Conservation (phyloP, 2,797 vertebrate species). For the Salarias fasciatus region DNA sequence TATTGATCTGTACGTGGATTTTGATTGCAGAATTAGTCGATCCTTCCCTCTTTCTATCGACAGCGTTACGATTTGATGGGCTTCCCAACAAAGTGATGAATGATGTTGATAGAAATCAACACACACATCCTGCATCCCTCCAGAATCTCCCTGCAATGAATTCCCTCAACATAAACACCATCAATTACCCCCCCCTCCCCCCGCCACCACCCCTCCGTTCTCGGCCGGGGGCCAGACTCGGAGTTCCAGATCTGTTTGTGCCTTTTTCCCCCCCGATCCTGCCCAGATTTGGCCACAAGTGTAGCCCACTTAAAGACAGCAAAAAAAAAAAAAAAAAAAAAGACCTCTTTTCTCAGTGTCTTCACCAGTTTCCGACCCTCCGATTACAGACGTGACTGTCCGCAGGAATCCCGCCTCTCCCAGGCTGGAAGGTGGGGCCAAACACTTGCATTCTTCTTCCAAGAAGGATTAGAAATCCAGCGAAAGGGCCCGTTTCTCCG, state of each 20-base stretch:
- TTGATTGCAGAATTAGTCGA: no score
- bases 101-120: conserved; percentile 65
- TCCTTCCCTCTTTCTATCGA: conserved; percentile 1
- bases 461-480: conserved; percentile 47
- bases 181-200: conserved; percentile 64
- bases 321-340: conserved; percentile 55
- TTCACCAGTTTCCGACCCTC: conserved; percentile 46
- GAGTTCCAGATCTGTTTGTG: conserved; percentile 52
- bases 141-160: conserved; percentile 63
- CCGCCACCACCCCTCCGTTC: conserved; percentile 39
- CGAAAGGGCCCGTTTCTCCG: conserved; percentile 39
- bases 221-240: conserved; percentile 58
- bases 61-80: conserved; percentile 26
- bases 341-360: conserved; percentile 7
- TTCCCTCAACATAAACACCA: conserved; percentile 78
- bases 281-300: conserved; percentile 80
- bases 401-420: conserved; percentile 53
- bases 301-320: conserved; percentile 66
- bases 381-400: conserved; percentile 51
- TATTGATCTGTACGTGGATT: no score
- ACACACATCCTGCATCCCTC: conserved; percentile 69
- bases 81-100: conserved; percentile 30
- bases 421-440: conserved; percentile 38
- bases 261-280: conserved; percentile 67
- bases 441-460: conserved; percentile 28